phyloP scores from a whole-genome alignment of 2,113 vertebrate species.

The Platanista minor region DNA sequence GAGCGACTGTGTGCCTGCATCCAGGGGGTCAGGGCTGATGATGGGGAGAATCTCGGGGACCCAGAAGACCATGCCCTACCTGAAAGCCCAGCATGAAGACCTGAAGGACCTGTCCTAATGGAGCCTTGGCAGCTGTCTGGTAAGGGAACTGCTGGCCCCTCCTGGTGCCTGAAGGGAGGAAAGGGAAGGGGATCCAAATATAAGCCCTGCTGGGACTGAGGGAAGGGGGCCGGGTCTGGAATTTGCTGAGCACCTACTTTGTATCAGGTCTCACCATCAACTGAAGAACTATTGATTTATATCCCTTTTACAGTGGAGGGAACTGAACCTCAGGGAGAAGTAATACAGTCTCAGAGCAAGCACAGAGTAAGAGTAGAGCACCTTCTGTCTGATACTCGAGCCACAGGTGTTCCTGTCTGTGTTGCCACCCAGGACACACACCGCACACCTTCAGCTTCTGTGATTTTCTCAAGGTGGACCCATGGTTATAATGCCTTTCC shows the following conservation, averaged over 20 bases:
- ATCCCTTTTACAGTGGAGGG: not conserved
- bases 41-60: not conserved
- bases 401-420: not conserved
- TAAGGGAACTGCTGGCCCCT: conserved; percentile 32
- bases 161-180: not conserved
- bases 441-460: rapidly evolving
- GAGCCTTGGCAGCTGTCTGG: conserved; percentile 6
- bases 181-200: not conserved
- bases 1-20: not conserved
- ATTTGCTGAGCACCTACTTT: not conserved
- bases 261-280: not conserved
- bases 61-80: not conserved
- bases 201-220: not conserved
- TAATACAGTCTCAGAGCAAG: not conserved
- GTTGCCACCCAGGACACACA: not conserved
- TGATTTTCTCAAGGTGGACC: not conserved
- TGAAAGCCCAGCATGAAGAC: not conserved
- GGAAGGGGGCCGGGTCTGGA: not conserved
- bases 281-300: not conserved
- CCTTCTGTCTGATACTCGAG: not conserved
- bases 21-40: not conserved
- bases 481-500: not conserved
- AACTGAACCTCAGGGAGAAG: not conserved
- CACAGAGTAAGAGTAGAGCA: not conserved
- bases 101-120: not conserved